phyloP scores from a whole-genome alignment of 1,140 invertebrate species.

The Thrips palmi region DNA sequence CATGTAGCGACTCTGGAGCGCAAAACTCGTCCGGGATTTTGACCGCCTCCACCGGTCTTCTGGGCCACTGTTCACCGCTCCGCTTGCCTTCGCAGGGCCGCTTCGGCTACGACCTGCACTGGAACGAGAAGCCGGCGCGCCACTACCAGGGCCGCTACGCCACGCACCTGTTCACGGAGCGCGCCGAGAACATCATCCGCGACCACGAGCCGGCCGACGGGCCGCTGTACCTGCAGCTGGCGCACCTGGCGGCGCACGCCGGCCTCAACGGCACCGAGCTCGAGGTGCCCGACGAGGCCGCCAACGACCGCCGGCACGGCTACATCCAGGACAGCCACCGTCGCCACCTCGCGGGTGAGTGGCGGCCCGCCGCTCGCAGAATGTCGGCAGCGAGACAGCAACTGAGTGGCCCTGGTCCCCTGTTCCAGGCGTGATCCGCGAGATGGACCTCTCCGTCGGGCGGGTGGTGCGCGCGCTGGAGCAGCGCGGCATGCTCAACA shows the following conservation, averaged over 20 bases:
- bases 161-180: slow-evolving; percentile 27
- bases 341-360: neutral
- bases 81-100: too few relatives aligned
- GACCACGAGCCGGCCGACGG: slow-evolving; percentile 20
- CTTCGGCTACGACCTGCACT: slow-evolving; percentile 28
- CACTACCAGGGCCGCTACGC: slow-evolving; percentile 29
- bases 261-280: slow-evolving; percentile 20
- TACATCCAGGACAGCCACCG: neutral
- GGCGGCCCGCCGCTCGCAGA: neutral
- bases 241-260: slow-evolving; percentile 35
- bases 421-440: slow-evolving; percentile 41
- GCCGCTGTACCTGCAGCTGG: slow-evolving; percentile 39
- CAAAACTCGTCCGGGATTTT: too few relatives aligned
- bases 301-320: too few relatives aligned
- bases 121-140: slow-evolving; percentile 17
- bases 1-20: too few relatives aligned
- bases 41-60: too few relatives aligned
- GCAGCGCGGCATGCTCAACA: slow-evolving; percentile 30
- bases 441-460: slow-evolving; percentile 50
- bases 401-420: slow-evolving; percentile 11
- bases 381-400: too few relatives aligned
- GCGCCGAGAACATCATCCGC: slow-evolving; percentile 23
- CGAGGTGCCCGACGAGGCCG: slow-evolving; percentile 33
- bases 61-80: too few relatives aligned
- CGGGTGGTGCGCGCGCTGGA: slow-evolving; percentile 37